Percentiles rank a stretch among this genome's conserved stretches.
Evolutionary conservation across 2,113 vertebrate genomes (phyloP).

Genomic region (Danionella cerebrum): DNA sequence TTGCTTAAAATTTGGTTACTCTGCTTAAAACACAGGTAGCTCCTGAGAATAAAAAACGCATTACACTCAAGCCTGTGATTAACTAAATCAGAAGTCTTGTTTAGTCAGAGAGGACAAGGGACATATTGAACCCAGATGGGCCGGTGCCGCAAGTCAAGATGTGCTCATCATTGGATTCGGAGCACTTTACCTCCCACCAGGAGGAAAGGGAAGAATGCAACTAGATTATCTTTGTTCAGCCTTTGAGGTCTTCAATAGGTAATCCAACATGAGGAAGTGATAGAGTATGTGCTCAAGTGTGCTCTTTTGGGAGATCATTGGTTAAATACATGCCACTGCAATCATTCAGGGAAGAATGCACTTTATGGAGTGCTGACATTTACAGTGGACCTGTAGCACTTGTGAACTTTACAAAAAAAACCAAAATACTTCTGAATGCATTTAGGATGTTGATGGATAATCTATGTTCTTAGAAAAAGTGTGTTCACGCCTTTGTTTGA

Average conservation of each 20-base stretch:
- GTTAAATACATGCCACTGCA: slow-evolving; percentile 12
- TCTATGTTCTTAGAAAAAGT: no score
- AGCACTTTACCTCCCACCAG: slow-evolving; percentile 36
- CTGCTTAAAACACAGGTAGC: slow-evolving; percentile 24
- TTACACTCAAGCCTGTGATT: slow-evolving; percentile 33
- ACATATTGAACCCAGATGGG: slow-evolving; percentile 43
- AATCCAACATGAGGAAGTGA: slow-evolving; percentile 18
- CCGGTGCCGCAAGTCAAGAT: slow-evolving; percentile 36
- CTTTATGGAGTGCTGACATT: no score
- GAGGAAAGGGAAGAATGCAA: slow-evolving; percentile 34
- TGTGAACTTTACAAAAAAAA: no score
- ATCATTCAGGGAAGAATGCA: no score
- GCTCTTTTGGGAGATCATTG: not conserved
- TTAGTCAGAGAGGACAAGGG: slow-evolving; percentile 35
- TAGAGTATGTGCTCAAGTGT: slow-evolving; percentile 7
- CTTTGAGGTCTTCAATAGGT: slow-evolving; percentile 23
- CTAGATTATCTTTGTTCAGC: slow-evolving; percentile 34
- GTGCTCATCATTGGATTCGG: slow-evolving; percentile 38
- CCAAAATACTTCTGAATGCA: no score
- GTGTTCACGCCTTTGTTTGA: no score
- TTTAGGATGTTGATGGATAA: no score
- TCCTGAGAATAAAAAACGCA: slow-evolving; percentile 20
- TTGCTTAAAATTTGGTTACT: no score
- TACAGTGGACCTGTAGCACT: no score
- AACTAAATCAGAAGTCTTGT: slow-evolving; percentile 24